Evolutionary conservation across 2,113 vertebrate genomes (phyloP), one percentile per base, ranked within the genome.

Genomic region (Myotis brandtii): DNA sequence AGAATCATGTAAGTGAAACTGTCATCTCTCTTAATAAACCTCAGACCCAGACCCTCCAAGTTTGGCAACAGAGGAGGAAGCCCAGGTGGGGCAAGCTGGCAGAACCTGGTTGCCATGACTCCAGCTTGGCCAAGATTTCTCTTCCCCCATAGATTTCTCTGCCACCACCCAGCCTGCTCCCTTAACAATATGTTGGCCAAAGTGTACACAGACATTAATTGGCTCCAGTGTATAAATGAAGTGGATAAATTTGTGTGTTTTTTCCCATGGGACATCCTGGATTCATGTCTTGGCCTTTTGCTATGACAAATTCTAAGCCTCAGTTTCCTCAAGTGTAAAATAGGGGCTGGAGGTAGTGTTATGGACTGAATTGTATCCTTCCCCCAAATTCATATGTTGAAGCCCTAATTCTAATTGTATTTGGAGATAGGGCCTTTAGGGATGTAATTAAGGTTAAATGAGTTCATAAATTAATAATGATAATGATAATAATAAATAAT

Each of bases 361-460:
- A 37, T 21, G 8, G 14, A 69, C 52, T 66, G n/a, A 79, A 76
- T 18, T 62, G 21, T 72, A 21, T 76, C 25, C 21, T 7, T 6
- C 21, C n/a, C 72, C 7, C 2, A 73, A 73, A 83, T 73, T 67
- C 6, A n/a, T 48, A 6, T 40, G 20, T 27, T 20, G 48, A 93
- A 73, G 34, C 25, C 25, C 11, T 70, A 62, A 77, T 20, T 9
- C 37, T 40, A 43, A 48, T 23, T 80, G 30, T n/a, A 32, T 54
- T 81, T 91, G 54, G 50, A 85, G 46, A 50, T 30, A 9, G n/a
- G 32, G 12, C 18, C 62, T 96, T 59, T 90, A 72, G 84, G 14
- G 64, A 83, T 32, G 20, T 64, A 81, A 56, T 86, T 89, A 81
- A 82, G 67, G 40, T 89, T 95, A 89, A 96, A 48, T 81, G 21